Evolutionary conservation across 2,888 invertebrate genomes (phyloP).

Genomic region (Cactoblastis cactorum): DNA sequence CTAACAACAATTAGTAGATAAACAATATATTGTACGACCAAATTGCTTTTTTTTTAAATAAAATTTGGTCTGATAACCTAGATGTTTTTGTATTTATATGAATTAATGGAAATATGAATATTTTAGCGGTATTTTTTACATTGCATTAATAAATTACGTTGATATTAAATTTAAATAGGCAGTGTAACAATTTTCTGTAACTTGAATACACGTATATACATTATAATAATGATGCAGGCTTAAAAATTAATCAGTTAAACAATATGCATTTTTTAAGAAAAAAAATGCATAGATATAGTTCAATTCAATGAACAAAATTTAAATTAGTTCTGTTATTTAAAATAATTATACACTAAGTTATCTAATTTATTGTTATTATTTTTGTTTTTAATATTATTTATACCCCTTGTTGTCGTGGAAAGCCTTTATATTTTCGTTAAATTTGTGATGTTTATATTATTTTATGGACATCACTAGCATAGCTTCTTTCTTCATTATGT

Average conservation of each 20-base stretch:
- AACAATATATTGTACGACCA: not conserved
- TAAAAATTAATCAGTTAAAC: too few species aligned
- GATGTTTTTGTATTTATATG: slow-evolving; percentile 1
- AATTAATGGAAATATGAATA: not conserved
- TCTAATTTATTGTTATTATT: not conserved
- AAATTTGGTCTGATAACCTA: not conserved
- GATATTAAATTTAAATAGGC: not conserved
- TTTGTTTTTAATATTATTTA: slow-evolving; percentile 13
- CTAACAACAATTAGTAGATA: not conserved
- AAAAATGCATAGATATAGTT: too few species aligned
- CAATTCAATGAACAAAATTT: too few species aligned
- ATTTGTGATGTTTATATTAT: not conserved
- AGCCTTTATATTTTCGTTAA: slow-evolving; percentile 16
- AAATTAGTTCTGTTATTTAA: too few species aligned
- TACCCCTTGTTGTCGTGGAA: slow-evolving; percentile 16
- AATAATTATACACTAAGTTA: not conserved
- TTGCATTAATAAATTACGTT: not conserved
- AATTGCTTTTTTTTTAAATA: too few species aligned
- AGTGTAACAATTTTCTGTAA: too few species aligned
- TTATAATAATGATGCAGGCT: too few species aligned
- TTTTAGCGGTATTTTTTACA: not conserved
- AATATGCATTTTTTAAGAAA: too few species aligned
- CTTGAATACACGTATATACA: too few species aligned
- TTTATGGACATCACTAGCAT: too few species aligned
- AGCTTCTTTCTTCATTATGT: too few species aligned